phyloP scores from a whole-genome alignment of 2,797 vertebrate genomes.

The Fistularia tabacaria region DNA sequence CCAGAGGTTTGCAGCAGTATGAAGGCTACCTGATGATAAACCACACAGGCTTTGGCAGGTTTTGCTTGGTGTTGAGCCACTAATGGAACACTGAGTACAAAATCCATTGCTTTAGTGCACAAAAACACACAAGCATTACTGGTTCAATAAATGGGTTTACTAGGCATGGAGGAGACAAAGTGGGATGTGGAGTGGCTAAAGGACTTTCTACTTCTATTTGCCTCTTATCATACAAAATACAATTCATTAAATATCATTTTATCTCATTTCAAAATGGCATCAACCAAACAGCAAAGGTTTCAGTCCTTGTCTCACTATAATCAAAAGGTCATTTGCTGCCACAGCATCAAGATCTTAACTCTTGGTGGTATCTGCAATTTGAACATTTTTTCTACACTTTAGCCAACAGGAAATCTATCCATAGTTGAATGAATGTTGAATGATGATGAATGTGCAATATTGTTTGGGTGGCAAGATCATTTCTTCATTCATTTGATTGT shows the following conservation, averaged over 20 bases:
- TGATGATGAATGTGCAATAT: conserved; percentile 46
- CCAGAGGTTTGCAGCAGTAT: conserved; percentile 23
- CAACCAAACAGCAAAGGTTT: conserved; percentile 7
- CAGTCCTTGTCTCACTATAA: conserved; percentile 15
- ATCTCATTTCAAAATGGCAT: conserved; percentile 8
- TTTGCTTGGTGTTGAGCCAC: conserved; percentile 34
- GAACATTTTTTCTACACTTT: conserved; percentile 29
- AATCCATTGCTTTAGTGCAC: conserved; percentile 40
- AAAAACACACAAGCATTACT: conserved; percentile 36
- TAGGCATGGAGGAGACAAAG: conserved; percentile 25
- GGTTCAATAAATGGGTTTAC: conserved; percentile 52
- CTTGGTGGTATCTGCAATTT: conserved; percentile 34
- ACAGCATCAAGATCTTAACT: neutral
- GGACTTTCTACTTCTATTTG: conserved; percentile 22
- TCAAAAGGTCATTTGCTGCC: conserved; percentile 11
- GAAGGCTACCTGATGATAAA: conserved; percentile 43
- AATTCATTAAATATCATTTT: conserved; percentile 20
- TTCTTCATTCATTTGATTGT: conserved; percentile 43
- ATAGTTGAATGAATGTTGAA: no score
- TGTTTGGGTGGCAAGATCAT: conserved; percentile 25
- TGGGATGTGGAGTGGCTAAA: conserved; percentile 3
- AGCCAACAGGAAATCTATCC: conserved; percentile 28
- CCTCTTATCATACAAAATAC: conserved; percentile 10
- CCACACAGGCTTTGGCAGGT: conserved; percentile 43
- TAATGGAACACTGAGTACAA: conserved; percentile 57